Evolutionary conservation across 2,797 vertebrate species (phyloP).

Genomic region (Gymnocypris eckloni): DNA sequence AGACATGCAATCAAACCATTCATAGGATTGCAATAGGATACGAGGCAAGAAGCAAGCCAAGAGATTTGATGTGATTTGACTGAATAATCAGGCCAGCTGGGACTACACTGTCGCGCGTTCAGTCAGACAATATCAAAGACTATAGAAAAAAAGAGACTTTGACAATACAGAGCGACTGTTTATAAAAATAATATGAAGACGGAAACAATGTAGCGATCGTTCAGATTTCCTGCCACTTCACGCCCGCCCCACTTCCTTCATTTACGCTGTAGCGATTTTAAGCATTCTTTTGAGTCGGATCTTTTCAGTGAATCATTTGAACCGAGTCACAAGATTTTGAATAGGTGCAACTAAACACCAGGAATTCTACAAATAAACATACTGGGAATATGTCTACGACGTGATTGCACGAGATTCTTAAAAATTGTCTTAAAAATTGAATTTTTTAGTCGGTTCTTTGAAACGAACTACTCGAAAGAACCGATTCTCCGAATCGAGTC

Average conservation of each 20-base stretch:
- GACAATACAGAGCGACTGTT: not conserved
- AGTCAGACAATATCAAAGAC: not conserved
- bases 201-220: constrained; percentile 12
- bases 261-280: too few relatives aligned
- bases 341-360: not conserved
- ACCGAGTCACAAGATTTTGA: not conserved
- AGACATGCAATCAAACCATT: not conserved
- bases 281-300: not conserved
- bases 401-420: not conserved
- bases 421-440: not conserved
- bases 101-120: not conserved
- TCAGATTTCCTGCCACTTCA: constrained; percentile 20
- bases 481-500: not conserved
- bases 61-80: constrained; percentile 7
- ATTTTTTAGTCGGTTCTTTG: not conserved
- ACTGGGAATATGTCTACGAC: not conserved
- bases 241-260: constrained; percentile 10
- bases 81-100: constrained; percentile 8
- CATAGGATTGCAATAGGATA: not conserved
- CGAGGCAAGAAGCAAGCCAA: not conserved
- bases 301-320: constrained; percentile 11
- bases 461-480: not conserved
- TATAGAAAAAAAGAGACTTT: too few relatives aligned
- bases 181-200: not conserved
- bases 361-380: not conserved